Percentiles rank a stretch among this genome's conserved stretches.
phyloP scores from a whole-genome alignment of 2,888 invertebrate species.

The Nemotelus pantherinus region DNA sequence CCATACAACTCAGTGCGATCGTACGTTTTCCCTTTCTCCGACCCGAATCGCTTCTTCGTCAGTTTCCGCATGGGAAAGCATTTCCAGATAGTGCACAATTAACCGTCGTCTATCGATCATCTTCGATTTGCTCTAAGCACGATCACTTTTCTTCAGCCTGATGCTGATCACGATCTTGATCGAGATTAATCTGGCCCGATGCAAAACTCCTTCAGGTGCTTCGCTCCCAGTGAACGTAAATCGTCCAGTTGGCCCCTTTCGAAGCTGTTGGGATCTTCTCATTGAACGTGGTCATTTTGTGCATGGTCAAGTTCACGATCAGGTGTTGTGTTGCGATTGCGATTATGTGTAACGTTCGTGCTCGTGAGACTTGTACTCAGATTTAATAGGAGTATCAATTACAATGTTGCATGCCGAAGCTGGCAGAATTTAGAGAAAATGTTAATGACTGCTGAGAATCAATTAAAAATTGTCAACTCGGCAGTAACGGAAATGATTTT shows the following conservation, averaged over 20 bases:
- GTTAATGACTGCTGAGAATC: too few species aligned
- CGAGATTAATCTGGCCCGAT: conserved; percentile 8
- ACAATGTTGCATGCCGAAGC: too few species aligned
- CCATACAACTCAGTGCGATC: too few species aligned
- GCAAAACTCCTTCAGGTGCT: conserved; percentile 24
- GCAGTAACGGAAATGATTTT: too few species aligned
- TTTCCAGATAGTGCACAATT: not conserved
- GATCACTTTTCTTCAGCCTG: not conserved
- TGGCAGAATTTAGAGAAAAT: too few species aligned
- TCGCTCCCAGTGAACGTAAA: not conserved
- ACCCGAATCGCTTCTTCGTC: too few species aligned
- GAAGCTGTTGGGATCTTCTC: not conserved
- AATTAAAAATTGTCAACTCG: too few species aligned
- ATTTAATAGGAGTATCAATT: too few species aligned
- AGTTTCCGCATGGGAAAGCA: not conserved
- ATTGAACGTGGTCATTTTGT: conserved; percentile 5
- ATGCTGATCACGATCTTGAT: conserved; percentile 9
- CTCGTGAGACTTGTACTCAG: too few species aligned
- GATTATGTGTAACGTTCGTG: not conserved
- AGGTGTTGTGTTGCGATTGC: conserved; percentile 1
- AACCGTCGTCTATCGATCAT: not conserved
- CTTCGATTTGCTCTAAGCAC: conserved; percentile 5
- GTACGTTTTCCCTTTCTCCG: too few species aligned
- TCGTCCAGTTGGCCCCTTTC: not conserved
- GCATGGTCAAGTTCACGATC: conserved; percentile 38